phyloP scores from a whole-genome alignment of 2,888 invertebrate genomes.

The Rhamphomyia laevipes region DNA sequence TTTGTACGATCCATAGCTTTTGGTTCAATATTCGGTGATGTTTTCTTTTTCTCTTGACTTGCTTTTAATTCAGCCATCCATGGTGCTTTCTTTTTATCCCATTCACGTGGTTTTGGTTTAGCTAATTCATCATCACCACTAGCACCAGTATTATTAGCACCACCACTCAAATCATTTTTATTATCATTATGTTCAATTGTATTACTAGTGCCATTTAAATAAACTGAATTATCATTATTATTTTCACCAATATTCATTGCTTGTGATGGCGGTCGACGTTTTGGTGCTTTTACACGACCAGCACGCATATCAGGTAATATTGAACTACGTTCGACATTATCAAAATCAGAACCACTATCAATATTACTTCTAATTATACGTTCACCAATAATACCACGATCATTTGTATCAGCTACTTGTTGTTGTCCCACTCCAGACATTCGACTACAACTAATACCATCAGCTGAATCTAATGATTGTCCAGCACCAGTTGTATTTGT shows the following conservation, averaged over 20 bases:
- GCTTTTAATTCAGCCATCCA: conserved; percentile 75
- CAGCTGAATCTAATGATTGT: conserved; percentile 33
- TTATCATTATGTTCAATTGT: neutral
- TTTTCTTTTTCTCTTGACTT: conserved; percentile 46
- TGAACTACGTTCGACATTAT: conserved; percentile 50
- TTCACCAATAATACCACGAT: conserved; percentile 21
- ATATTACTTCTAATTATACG: conserved; percentile 28
- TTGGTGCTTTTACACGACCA: conserved; percentile 44
- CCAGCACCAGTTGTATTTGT: neutral
- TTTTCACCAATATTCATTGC: conserved; percentile 34
- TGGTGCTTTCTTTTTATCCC: conserved; percentile 62
- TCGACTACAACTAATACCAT: conserved; percentile 42
- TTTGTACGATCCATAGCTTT: conserved; percentile 14
- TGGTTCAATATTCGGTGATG: conserved; percentile 31
- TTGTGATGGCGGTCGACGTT: conserved; percentile 48
- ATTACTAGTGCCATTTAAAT: conserved; percentile 28
- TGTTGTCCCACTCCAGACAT: conserved; percentile 14
- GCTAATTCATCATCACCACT: conserved; percentile 37
- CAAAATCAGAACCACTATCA: conserved; percentile 39
- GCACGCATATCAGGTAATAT: conserved; percentile 56
- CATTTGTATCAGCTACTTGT: conserved; percentile 21
- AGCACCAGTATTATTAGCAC: neutral
- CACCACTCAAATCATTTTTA: neutral
- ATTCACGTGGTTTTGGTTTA: conserved; percentile 53
- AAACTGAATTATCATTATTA: conserved; percentile 25